Percentiles rank a stretch among this genome's conserved stretches.
These are phyloP conservation scores for Tenebrio molitor DNA, from an alignment of 1,140 invertebrate genomes.

Conservation along the genomic window DNA sequence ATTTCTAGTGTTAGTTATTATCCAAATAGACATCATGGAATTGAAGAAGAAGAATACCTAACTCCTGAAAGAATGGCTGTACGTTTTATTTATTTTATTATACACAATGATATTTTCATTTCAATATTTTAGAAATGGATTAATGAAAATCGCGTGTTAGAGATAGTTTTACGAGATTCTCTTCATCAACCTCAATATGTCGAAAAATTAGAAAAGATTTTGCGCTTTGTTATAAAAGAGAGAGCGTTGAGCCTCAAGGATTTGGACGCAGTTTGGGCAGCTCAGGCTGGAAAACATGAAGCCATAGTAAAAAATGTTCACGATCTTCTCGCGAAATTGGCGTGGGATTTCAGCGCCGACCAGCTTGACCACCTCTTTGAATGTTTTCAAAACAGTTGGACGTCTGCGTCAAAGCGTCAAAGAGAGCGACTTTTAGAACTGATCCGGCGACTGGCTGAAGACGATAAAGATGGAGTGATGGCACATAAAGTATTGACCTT, in stretches of 20 bases:
- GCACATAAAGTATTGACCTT: constrained; percentile 97
- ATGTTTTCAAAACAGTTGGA: constrained; percentile 96
- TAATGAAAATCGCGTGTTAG: constrained; percentile 94
- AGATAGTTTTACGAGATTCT: constrained; percentile 95
- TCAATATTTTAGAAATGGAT: constrained; percentile 90
- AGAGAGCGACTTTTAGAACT: constrained; percentile 95
- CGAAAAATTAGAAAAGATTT: constrained; percentile 97
- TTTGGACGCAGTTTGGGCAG: constrained; percentile 95
- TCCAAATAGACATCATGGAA: constrained; percentile 77
- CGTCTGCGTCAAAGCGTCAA: constrained; percentile 95
- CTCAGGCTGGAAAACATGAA: constrained; percentile 95
- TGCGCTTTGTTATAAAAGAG: constrained; percentile 97
- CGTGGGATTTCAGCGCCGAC: constrained; percentile 98
- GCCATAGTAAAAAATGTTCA: constrained; percentile 98
- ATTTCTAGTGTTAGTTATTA: constrained; percentile 92
- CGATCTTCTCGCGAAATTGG: constrained; percentile 95
- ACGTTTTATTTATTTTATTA: constrained; percentile 65
- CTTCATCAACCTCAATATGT: constrained; percentile 98
- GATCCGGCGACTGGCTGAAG: constrained; percentile 94
- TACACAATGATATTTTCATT: constrained; percentile 32
- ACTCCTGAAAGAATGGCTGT: constrained; percentile 95
- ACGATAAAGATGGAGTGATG: constrained; percentile 98
- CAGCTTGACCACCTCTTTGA: constrained; percentile 98
- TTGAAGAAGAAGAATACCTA: constrained; percentile 93
- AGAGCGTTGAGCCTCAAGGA: constrained; percentile 91